These are phyloP conservation scores for Actenoides hombroni DNA, from an alignment of 2,113 vertebrate species.

Conservation along the genomic window DNA sequence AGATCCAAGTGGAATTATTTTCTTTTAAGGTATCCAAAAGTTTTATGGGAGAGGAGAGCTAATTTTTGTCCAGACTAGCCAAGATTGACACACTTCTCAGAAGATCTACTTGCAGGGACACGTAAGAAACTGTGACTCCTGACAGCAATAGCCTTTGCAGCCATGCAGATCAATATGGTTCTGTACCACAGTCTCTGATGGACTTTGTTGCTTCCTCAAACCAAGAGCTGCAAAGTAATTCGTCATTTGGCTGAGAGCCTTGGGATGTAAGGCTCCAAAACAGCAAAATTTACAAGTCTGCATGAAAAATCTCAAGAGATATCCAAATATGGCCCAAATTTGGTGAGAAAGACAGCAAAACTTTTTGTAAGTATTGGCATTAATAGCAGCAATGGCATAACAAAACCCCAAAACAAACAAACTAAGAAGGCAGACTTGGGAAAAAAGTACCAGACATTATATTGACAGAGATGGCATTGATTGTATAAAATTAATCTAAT, in stretches of 20 bases:
- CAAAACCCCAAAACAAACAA: not conserved
- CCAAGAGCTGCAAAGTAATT: not conserved
- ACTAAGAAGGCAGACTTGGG: not conserved
- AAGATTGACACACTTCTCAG: not conserved
- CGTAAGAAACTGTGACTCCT: not conserved
- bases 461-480: not conserved
- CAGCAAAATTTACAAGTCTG: not conserved
- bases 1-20: not conserved
- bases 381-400: not conserved
- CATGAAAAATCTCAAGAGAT: not conserved
- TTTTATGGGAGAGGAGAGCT: not conserved
- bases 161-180: not conserved
- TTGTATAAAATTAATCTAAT: constrained; percentile 26
- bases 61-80: not conserved
- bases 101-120: not conserved
- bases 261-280: not conserved
- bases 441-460: not conserved
- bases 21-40: not conserved
- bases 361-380: not conserved
- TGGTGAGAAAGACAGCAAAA: not conserved
- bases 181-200: not conserved
- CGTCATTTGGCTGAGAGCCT: not conserved
- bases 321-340: not conserved
- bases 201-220: not conserved
- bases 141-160: not conserved